Evolutionary conservation across 1,140 invertebrate species (phyloP).

Genomic region (Phymorhynchus buccinoides): DNA sequence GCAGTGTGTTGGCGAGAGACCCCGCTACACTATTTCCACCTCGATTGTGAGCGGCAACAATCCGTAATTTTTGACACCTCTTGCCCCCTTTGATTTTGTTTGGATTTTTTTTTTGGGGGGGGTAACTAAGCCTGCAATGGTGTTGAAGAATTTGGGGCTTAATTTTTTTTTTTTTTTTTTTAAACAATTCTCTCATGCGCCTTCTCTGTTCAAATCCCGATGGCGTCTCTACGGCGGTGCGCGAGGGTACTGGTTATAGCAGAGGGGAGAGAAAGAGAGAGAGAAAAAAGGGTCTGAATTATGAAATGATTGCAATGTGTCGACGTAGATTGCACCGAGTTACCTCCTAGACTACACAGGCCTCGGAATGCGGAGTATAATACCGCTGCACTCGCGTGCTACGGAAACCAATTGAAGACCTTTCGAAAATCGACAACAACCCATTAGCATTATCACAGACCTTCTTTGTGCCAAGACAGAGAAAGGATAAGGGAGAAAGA

Average conservation of each 20-base stretch:
- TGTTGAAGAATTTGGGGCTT: conserved; percentile 32
- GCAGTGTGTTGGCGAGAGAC: conserved; percentile 14
- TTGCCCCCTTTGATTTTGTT: conserved; percentile 20
- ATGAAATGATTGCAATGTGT: conserved; percentile 31
- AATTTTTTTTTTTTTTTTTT: background rate
- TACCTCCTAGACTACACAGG: background rate
- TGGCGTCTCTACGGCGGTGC: background rate
- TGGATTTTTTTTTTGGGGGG: no score
- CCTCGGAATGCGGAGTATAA: conserved; percentile 1
- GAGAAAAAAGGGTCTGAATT: background rate
- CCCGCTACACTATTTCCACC: background rate
- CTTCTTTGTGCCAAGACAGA: background rate
- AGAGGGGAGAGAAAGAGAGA: background rate
- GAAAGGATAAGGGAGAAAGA: background rate
- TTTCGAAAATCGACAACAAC: conserved; percentile 30
- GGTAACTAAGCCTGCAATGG: conserved; percentile 24
- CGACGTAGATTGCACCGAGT: conserved; percentile 9
- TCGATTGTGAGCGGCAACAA: conserved; percentile 12
- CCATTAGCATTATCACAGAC: conserved; percentile 32
- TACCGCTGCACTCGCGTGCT: conserved; percentile 21
- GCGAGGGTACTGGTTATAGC: no score
- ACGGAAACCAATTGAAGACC: conserved; percentile 3
- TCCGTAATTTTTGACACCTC: conserved; percentile 37
- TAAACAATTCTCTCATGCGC: background rate
- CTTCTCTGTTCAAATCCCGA: background rate